phyloP scores from a whole-genome alignment of 1,140 invertebrate genomes.

The Drosophila takahashii region DNA sequence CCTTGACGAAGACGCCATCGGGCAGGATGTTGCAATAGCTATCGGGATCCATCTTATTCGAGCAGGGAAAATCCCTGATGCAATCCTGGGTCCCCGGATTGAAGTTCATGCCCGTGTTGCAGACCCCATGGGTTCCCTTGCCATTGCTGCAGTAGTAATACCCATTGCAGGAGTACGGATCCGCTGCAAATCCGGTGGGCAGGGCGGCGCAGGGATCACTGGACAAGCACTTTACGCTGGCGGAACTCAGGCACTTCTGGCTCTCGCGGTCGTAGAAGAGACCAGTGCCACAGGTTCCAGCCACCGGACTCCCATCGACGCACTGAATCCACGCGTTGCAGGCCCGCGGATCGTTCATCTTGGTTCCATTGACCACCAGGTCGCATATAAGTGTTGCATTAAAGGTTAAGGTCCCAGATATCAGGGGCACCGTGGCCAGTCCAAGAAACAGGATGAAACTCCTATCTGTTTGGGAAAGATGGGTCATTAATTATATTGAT shows the following conservation, averaged over 20 bases:
- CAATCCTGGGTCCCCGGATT: slow-evolving; percentile 64
- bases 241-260: slow-evolving; percentile 45
- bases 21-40: slow-evolving; percentile 74
- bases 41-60: slow-evolving; percentile 55
- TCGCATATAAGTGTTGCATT: slow-evolving; percentile 56
- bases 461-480: slow-evolving; percentile 9
- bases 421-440: background rate
- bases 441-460: background rate
- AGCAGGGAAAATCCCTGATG: slow-evolving; percentile 61
- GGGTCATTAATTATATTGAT: no score
- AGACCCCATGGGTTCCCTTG: slow-evolving; percentile 48
- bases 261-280: slow-evolving; percentile 67
- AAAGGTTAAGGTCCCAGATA: slow-evolving; percentile 37
- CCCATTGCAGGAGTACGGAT: slow-evolving; percentile 75
- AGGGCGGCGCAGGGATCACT: slow-evolving; percentile 65
- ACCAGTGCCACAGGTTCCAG: slow-evolving; percentile 47
- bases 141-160: slow-evolving; percentile 75
- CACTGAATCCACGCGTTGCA: slow-evolving; percentile 72
- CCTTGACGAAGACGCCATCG: slow-evolving; percentile 72
- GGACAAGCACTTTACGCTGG: slow-evolving; percentile 62
- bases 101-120: slow-evolving; percentile 62
- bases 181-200: slow-evolving; percentile 58
- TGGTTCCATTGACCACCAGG: slow-evolving; percentile 59
- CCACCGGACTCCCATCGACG: slow-evolving; percentile 47
- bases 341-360: slow-evolving; percentile 68